Conservation (phyloP, 2,113 vertebrate genomes). For the Passer montanus region DNA sequence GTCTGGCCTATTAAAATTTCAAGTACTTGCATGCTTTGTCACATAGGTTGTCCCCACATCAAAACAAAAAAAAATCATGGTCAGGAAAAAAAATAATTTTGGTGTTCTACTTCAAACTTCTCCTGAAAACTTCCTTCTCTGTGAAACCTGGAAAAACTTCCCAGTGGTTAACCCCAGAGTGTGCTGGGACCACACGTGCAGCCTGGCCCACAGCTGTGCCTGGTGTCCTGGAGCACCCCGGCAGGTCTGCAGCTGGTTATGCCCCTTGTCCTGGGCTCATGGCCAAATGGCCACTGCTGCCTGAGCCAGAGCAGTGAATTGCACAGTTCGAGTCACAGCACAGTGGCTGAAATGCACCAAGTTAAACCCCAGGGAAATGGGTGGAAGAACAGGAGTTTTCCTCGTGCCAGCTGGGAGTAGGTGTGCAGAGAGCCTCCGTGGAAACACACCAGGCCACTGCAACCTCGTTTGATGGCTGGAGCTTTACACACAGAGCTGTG, state of each 20-base stretch:
- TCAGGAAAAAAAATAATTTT: background rate
- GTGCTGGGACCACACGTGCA: background rate
- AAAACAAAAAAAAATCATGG: background rate
- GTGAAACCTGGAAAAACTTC: background rate
- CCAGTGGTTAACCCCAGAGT: background rate
- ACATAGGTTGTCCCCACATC: background rate
- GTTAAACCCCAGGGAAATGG: background rate
- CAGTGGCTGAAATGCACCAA: background rate
- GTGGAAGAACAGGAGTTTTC: background rate
- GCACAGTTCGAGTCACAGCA: background rate
- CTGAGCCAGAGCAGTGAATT: background rate
- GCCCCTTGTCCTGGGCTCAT: background rate
- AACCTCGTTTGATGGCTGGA: background rate
- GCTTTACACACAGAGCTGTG: background rate
- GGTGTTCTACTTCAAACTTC: background rate
- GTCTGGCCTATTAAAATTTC: background rate
- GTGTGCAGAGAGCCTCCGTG: background rate
- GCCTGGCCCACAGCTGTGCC: background rate
- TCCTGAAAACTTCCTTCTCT: background rate
- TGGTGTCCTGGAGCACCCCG: constrained; percentile 1
- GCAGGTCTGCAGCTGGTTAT: background rate
- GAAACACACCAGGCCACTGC: background rate
- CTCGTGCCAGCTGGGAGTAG: background rate
- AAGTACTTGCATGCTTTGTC: background rate
- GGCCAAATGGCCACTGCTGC: background rate